Base-by-base conservation (phyloP, 2,113 vertebrate genomes). In the Todiramphus saurophagus region DNA sequence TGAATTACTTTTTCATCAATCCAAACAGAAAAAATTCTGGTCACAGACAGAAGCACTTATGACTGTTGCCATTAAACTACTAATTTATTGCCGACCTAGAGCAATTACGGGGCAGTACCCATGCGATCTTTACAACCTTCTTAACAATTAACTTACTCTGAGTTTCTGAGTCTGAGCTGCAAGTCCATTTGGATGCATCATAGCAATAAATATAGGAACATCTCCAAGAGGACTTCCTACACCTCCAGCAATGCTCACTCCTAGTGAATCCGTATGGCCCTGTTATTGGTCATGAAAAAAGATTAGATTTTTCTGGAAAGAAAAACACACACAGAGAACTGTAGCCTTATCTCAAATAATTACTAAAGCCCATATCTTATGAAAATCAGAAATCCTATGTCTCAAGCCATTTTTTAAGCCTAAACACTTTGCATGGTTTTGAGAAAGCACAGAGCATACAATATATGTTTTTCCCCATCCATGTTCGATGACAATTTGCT, bases 231-330 rank as follows among this genome's bases (percentile, higher is more conserved):
- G 99, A 96, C 99, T 99, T 85, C 99, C 99, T 69, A 99, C 97
- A n/a, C 99, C 99, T 48, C 99, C 99, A 27, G 99, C 99, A 96
- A 99, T 99, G 83, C 99, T 99, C 96, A 99, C 97, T 27, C 99
- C 99, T 93, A 99, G 70, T 18, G 99, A 99, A 87, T 99, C 99
- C 24, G 87, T 41, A 67, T 98, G 98, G 7, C 97, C 98, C 99
- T 99, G 96, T 72, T 91, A 92, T 8, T 37, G 81, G 79, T 51
- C 69, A 97, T 5, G 79, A 39, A 94, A 51, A 8, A 35, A 44
- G 1, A 66, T 85, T 64, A 83, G 23, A 66, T 69, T 60, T 80
- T 86, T 67, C 75, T 85, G 44, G 53, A 68, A 86, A 64, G 60
- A 51, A 44, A 93, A 90, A 31, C 19, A 84, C 20, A 41, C 11